phyloP scores from a whole-genome alignment of 2,797 vertebrate species.

The Sciurus vulgaris region DNA sequence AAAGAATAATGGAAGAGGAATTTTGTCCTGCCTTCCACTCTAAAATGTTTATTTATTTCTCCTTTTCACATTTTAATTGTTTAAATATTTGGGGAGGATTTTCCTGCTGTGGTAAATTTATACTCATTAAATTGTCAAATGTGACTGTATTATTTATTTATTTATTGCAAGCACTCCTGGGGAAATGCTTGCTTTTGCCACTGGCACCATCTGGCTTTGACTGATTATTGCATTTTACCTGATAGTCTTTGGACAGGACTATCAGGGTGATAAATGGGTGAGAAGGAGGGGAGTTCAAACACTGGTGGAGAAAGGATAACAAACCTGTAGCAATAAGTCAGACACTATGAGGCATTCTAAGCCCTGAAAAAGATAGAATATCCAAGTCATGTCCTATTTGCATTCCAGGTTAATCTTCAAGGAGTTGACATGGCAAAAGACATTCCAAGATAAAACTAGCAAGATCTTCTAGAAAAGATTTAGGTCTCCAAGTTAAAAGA shows the following conservation, averaged over 20 bases:
- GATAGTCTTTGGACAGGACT: slow-evolving; percentile 78
- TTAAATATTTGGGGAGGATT: slow-evolving; percentile 85
- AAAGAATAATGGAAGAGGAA: slow-evolving; percentile 71
- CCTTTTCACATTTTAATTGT: slow-evolving; percentile 85
- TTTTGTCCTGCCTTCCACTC: slow-evolving; percentile 73
- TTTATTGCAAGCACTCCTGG: slow-evolving; percentile 65
- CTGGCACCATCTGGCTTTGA: slow-evolving; percentile 82
- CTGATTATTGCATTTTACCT: slow-evolving; percentile 80
- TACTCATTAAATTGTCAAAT: slow-evolving; percentile 84
- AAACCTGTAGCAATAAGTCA: slow-evolving; percentile 70
- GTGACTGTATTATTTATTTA: slow-evolving; percentile 80
- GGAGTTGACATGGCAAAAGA: slow-evolving; percentile 68
- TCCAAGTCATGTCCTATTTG: slow-evolving; percentile 50
- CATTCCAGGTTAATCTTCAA: slow-evolving; percentile 74
- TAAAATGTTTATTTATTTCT: slow-evolving; percentile 78
- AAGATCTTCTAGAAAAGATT: slow-evolving; percentile 70
- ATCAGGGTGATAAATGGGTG: slow-evolving; percentile 80
- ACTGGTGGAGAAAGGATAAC: slow-evolving; percentile 70
- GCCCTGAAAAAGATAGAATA: slow-evolving; percentile 37
- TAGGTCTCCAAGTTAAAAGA: slow-evolving; percentile 39
- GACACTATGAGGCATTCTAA: slow-evolving; percentile 44
- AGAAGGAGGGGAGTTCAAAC: slow-evolving; percentile 73
- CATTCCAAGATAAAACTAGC: slow-evolving; percentile 73
- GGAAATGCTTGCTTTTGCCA: slow-evolving; percentile 74
- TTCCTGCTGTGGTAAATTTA: slow-evolving; percentile 84